A percentile compares a stretch with the other conserved stretches of the same genome.
Evolutionary conservation across 30 jellyfish, hydroid and myxozoan species (phyloP).

Genomic region (Mastigias papua): DNA sequence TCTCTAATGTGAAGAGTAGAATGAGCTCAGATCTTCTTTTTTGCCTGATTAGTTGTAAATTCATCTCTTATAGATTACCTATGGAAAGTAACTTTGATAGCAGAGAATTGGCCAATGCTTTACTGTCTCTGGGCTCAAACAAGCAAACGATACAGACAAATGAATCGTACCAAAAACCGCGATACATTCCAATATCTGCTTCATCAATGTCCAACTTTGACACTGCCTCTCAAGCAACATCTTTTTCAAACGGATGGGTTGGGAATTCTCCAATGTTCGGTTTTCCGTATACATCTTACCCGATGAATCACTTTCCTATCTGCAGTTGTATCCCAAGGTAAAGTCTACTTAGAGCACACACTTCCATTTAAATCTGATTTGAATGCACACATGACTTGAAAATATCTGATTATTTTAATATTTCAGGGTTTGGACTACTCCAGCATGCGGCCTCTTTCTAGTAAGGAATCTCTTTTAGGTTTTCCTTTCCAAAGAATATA

Average conservation of each 20-base stretch:
- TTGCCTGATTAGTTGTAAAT: background rate
- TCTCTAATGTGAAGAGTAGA: too few species aligned
- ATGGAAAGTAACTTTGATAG: conserved; percentile 26
- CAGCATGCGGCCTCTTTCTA: too few species aligned
- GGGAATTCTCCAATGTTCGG: conserved; percentile 41
- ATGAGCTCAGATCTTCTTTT: background rate
- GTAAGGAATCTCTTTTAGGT: too few species aligned
- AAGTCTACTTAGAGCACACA: background rate
- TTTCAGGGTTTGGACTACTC: too few species aligned
- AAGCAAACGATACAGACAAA: conserved; percentile 8
- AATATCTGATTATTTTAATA: too few species aligned
- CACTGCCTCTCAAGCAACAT: background rate
- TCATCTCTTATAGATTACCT: background rate
- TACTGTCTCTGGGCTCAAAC: conserved; percentile 48
- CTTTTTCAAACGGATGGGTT: conserved; percentile 38
- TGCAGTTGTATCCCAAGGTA: conserved; percentile 70
- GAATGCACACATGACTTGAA: too few species aligned
- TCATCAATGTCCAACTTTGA: conserved; percentile 4
- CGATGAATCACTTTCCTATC: conserved; percentile 30
- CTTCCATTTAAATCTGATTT: too few species aligned
- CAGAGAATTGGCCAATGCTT: conserved; percentile 65
- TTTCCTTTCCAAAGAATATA: too few species aligned
- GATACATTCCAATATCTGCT: conserved; percentile 2
- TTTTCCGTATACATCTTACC: conserved; percentile 48
- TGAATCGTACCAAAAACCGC: background rate